A percentile compares a stretch with the other conserved stretches of the same genome.
Evolutionary conservation across 2,797 vertebrate species (phyloP).

Genomic region (Halcyon chelicuti): DNA sequence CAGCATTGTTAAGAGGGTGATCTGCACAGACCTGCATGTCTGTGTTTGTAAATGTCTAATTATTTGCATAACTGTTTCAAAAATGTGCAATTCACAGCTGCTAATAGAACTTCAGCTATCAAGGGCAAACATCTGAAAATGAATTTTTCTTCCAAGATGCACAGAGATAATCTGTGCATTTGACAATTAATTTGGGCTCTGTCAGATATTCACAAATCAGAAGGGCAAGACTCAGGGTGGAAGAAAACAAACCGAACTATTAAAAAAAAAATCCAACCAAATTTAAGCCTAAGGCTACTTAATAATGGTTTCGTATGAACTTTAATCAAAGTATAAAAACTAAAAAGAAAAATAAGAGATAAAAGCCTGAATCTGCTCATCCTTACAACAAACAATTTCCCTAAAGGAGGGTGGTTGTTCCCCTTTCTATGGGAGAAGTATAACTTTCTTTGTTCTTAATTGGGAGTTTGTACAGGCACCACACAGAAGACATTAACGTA

Average conservation of each 20-base stretch:
- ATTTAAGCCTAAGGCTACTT: neutral
- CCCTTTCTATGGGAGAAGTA: neutral
- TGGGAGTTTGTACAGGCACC: neutral
- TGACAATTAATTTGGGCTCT: neutral
- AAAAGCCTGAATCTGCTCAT: neutral
- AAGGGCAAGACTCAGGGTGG: neutral
- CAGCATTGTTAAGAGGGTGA: neutral
- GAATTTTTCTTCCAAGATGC: neutral
- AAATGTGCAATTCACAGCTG: neutral
- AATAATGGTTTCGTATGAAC: neutral
- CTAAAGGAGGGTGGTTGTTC: fast-evolving
- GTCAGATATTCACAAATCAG: neutral
- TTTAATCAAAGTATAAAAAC: neutral
- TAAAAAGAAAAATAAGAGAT: neutral
- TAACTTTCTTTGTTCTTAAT: neutral
- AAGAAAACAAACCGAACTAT: neutral
- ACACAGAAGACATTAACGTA: neutral
- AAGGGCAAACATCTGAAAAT: slow-evolving; percentile 31
- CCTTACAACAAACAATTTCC: neutral
- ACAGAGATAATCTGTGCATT: neutral
- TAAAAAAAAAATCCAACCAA: neutral
- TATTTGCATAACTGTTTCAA: slow-evolving; percentile 36
- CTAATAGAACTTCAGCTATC: neutral
- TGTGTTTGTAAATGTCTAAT: slow-evolving; percentile 1
- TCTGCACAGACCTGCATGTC: neutral